A percentile compares a stretch with the other conserved stretches of the same genome.
Conservation (phyloP, 2,113 vertebrate species). For the Malaclemys terrapin region DNA sequence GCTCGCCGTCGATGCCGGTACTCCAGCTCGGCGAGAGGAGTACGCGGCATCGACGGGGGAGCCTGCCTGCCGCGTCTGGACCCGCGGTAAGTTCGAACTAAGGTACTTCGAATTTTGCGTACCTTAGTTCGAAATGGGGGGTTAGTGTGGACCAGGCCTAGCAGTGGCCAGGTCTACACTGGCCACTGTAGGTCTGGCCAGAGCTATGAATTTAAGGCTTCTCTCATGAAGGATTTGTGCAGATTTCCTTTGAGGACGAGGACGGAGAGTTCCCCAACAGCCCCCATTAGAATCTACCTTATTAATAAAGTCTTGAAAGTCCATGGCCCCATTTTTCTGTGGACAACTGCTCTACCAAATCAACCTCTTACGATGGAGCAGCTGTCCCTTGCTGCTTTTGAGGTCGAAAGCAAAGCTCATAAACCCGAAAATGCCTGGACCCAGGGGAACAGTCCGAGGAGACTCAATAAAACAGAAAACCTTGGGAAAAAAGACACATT, state of each 20-base stretch:
- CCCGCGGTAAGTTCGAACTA: too few species aligned
- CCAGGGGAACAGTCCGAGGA: rapidly evolving
- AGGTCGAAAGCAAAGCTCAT: not conserved
- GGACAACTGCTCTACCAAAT: not conserved
- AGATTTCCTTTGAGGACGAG: not conserved
- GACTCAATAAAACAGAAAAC: not conserved
- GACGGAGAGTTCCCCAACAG: not conserved
- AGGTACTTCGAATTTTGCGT: too few species aligned
- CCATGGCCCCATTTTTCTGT: not conserved
- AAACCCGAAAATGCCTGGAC: not conserved
- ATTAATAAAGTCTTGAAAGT: not conserved
- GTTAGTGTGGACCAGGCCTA: too few species aligned
- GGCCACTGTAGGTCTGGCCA: too few species aligned
- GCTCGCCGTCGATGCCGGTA: too few species aligned
- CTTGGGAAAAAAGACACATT: not conserved
- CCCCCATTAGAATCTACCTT: not conserved
- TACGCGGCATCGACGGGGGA: too few species aligned
- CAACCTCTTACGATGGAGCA: rapidly evolving
- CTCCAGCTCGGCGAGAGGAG: too few species aligned
- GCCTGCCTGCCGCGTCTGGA: too few species aligned
- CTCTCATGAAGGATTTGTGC: not conserved
- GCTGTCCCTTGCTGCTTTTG: not conserved
- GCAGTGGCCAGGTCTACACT: too few species aligned
- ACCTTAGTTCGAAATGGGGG: too few species aligned
- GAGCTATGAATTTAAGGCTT: too few species aligned